phyloP scores from a whole-genome alignment of 2,888 invertebrate genomes.

The Nomada ruficornis region DNA sequence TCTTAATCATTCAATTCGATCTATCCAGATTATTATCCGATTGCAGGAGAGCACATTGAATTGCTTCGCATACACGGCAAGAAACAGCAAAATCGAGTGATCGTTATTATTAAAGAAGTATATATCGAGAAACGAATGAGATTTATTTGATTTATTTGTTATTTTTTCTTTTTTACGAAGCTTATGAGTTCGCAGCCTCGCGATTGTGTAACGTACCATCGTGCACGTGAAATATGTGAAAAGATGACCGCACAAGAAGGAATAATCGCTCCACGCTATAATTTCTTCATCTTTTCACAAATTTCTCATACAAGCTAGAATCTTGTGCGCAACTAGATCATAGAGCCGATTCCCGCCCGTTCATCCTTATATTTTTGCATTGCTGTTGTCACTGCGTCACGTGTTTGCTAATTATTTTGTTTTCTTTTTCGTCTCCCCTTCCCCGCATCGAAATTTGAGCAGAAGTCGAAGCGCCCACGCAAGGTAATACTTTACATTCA shows the following conservation, averaged over 20 bases:
- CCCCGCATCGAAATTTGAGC: constrained; percentile 77
- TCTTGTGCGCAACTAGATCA: not conserved
- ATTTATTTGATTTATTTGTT: not conserved
- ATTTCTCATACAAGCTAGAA: not conserved
- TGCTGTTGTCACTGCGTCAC: constrained; percentile 74
- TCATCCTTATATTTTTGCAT: constrained; percentile 74
- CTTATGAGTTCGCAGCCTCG: constrained; percentile 49
- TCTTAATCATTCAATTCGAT: not conserved
- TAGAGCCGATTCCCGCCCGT: not conserved
- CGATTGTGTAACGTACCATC: constrained; percentile 20
- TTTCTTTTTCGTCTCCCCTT: constrained; percentile 76
- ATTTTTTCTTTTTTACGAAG: not conserved
- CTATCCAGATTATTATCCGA: not conserved
- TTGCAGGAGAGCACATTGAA: not conserved
- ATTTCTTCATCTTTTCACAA: constrained; percentile 4
- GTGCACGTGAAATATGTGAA: constrained; percentile 20
- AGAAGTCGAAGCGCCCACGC: constrained; percentile 80
- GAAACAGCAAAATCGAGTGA: not conserved
- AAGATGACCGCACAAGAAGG: not conserved
- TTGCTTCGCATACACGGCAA: no score
- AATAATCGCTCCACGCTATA: no score
- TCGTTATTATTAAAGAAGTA: not conserved
- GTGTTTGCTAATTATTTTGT: constrained; percentile 73
- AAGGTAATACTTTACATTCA: constrained; percentile 81
- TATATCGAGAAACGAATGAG: not conserved